Percentiles rank a stretch among this genome's conserved stretches.
phyloP scores from a whole-genome alignment of 2,113 vertebrate genomes.

The Mobula hypostoma region DNA sequence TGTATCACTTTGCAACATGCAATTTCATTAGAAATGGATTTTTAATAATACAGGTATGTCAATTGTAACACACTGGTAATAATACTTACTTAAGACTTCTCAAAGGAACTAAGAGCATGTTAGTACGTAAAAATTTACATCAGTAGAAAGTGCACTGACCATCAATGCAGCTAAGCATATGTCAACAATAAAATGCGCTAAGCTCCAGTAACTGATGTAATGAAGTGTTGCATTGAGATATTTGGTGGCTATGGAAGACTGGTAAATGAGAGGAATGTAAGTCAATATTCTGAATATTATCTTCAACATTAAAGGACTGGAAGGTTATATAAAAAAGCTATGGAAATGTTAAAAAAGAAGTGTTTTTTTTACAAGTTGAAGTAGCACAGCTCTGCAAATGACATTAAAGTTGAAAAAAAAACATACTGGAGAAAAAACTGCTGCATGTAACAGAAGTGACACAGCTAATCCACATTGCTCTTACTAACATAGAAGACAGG shows the following conservation, averaged over 20 bases:
- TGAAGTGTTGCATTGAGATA: background rate
- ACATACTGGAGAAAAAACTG: background rate
- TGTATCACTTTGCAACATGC: background rate
- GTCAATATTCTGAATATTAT: background rate
- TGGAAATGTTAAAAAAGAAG: background rate
- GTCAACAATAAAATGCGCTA: background rate
- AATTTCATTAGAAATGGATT: background rate
- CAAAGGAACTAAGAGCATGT: background rate
- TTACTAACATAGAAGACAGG: background rate
- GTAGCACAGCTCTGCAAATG: background rate
- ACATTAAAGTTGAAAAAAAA: background rate
- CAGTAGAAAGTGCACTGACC: background rate
- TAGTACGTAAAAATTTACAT: background rate
- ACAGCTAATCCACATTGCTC: background rate
- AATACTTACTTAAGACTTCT: background rate
- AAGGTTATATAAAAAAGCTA: background rate
- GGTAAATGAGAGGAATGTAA: background rate
- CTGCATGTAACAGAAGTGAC: background rate
- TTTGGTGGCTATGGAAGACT: background rate
- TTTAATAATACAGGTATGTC: background rate
- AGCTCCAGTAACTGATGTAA: background rate
- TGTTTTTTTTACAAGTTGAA: background rate
- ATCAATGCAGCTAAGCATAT: background rate
- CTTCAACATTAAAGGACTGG: background rate
- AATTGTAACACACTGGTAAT: background rate